Base-by-base conservation (phyloP, 2,888 invertebrate species). In the Resseliella maxima region DNA sequence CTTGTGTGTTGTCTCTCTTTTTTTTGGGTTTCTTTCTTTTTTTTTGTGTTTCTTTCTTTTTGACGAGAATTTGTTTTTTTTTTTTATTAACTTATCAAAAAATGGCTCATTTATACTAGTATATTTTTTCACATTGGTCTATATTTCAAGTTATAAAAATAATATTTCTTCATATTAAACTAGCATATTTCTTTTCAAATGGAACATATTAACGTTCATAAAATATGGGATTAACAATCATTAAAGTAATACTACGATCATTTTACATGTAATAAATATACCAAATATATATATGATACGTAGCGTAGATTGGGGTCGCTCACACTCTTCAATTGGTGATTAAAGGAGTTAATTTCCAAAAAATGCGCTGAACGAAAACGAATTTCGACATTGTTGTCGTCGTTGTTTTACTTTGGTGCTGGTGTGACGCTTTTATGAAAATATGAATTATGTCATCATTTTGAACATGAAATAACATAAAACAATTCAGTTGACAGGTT, bases 401-500 rank as follows among this genome's bases (percentile, higher is more conserved):
- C 38, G 38, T 83, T 83, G n/a, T n/a, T n/a, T n/a, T n/a, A n/a
- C n/a, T 83, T 59, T 3, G n/a, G 46, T 24, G 10, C 27, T 81
- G 81, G n/a, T n/a, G n/a, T n/a, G n/a, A n/a, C 15, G 12, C 18
- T 83, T 83, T 83, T n/a, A 83, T 38, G 38, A 83, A n/a, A 83
- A 38, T 83, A 38, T 83, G 83, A 83, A 83, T 38, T 38, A 83
- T 83, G 36, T 83, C 41, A 24, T 83, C 83, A 38, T 38, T 38
- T 83, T 21, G 83, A 36, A 83, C 41, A 21, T 38, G 24, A 12
- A 38, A 83, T 24, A 83, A 83, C 24, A 36, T 83, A 83, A 83
- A 83, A 83, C 83, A 83, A 83, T 83, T 83, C 83, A 83, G 38
- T 38, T 83, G 83, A 83, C 83, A 83, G 38, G 38, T n/a, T 38